phyloP scores from a whole-genome alignment of 64 coral and sea anemone genomes.

The Montipora sp. region DNA sequence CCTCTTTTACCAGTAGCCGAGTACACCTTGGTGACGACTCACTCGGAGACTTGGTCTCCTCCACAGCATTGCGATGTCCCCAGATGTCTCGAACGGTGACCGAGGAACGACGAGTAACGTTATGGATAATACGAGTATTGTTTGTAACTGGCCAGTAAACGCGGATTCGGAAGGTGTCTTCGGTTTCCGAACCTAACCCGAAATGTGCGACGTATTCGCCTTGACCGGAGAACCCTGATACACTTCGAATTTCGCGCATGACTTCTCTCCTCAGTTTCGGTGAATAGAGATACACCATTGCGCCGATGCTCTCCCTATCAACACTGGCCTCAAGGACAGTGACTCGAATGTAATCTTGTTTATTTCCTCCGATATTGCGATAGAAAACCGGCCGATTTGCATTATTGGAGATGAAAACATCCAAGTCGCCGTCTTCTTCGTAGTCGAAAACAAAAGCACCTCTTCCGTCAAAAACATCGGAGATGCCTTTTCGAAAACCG shows the following conservation, averaged over 20 bases:
- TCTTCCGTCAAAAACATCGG: conserved; percentile 85
- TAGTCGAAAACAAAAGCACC: conserved; percentile 95
- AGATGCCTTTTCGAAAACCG: conserved; percentile 71
- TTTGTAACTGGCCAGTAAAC: conserved; percentile 99
- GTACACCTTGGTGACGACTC: conserved; percentile 80
- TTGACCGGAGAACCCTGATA: conserved; percentile 76
- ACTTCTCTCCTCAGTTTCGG: conserved; percentile 71
- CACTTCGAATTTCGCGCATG: conserved; percentile 72
- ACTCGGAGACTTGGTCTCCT: conserved; percentile 74
- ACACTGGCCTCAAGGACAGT: conserved; percentile 83
- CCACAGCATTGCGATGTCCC: conserved; percentile 73
- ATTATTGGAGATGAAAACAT: conserved; percentile 85
- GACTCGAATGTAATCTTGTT: conserved; percentile 86
- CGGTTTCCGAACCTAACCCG: conserved; percentile 82
- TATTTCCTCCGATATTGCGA: conserved; percentile 89
- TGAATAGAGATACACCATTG: conserved; percentile 83
- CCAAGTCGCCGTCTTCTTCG: conserved; percentile 94
- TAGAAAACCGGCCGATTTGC: conserved; percentile 88
- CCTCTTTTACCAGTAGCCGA: conserved; percentile 76
- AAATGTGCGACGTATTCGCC: conserved; percentile 88
- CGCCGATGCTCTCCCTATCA: conserved; percentile 87
- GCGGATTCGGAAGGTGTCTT: conserved; percentile 72
- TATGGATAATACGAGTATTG: conserved; percentile 92
- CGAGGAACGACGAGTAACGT: conserved; percentile 76
- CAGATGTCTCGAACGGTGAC: conserved; percentile 80